phyloP scores from a whole-genome alignment of 2,888 invertebrate species.

The Meganola albula region DNA sequence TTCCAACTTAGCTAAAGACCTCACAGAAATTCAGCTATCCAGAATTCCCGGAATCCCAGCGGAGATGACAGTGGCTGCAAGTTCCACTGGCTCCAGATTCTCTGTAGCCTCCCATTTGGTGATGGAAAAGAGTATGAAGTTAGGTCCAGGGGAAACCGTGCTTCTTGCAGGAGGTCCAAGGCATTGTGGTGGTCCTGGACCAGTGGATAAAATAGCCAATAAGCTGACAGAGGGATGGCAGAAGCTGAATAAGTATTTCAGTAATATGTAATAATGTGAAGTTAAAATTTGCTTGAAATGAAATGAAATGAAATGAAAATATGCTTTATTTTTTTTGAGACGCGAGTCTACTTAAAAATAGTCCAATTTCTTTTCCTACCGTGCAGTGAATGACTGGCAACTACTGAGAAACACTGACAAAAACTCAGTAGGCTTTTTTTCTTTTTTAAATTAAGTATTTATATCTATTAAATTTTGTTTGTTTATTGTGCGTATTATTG shows the following conservation, averaged over 20 bases:
- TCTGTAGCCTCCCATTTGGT: slow-evolving; percentile 46
- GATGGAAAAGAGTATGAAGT: slow-evolving; percentile 46
- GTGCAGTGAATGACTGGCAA: too few relatives aligned
- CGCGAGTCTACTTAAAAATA: too few relatives aligned
- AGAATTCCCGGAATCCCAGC: slow-evolving; percentile 55
- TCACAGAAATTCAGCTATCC: slow-evolving; percentile 65
- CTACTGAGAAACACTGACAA: too few relatives aligned
- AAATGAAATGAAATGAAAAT: too few relatives aligned
- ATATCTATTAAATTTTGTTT: too few relatives aligned
- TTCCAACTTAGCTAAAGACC: slow-evolving; percentile 64
- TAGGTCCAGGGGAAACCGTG: slow-evolving; percentile 53
- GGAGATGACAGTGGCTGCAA: slow-evolving; percentile 57
- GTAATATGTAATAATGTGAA: slow-evolving; percentile 28
- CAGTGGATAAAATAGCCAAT: slow-evolving; percentile 65
- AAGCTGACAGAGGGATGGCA: slow-evolving; percentile 71
- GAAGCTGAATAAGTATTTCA: slow-evolving; percentile 69
- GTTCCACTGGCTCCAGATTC: slow-evolving; percentile 51
- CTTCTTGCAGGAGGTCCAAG: slow-evolving; percentile 57
- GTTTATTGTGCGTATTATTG: too few relatives aligned
- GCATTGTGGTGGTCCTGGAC: slow-evolving; percentile 67
- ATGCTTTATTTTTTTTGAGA: too few relatives aligned
- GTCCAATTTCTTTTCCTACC: too few relatives aligned
- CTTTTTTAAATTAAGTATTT: too few relatives aligned
- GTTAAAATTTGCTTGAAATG: too few relatives aligned
- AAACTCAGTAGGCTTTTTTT: too few relatives aligned